A percentile compares a stretch with the other conserved stretches of the same genome.
Evolutionary conservation across 2,797 vertebrate genomes (phyloP).

Genomic region (Danio choprae): DNA sequence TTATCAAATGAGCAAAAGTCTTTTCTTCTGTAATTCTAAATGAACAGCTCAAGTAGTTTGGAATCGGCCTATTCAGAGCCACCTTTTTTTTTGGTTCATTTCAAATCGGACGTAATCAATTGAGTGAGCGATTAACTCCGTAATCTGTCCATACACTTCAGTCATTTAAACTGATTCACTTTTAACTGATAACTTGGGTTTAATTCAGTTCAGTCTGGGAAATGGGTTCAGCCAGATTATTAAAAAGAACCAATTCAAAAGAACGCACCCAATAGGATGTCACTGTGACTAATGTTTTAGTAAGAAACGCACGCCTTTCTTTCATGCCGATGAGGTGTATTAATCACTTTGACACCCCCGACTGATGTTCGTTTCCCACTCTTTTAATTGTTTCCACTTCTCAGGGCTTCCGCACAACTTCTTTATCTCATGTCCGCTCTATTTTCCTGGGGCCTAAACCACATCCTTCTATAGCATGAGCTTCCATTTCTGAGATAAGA

Average conservation of each 20-base stretch:
- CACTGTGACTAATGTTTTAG: constrained; percentile 38
- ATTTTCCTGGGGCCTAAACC: constrained; percentile 44
- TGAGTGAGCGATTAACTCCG: constrained; percentile 17
- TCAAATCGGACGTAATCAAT: background rate
- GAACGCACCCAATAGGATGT: constrained; percentile 58
- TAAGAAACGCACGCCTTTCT: constrained; percentile 40
- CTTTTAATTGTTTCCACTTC: constrained; percentile 82
- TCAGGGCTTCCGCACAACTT: constrained; percentile 70
- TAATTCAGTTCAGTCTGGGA: constrained; percentile 18
- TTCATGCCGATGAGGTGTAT: constrained; percentile 67
- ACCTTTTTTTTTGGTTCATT: background rate
- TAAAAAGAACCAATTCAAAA: constrained; percentile 60
- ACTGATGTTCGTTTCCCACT: constrained; percentile 77
- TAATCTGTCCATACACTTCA: constrained; percentile 22
- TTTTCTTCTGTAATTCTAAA: background rate
- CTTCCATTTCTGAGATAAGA: constrained; percentile 39
- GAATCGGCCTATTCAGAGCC: background rate
- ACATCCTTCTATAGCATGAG: constrained; percentile 53
- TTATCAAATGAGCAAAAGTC: background rate
- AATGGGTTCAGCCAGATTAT: constrained; percentile 29
- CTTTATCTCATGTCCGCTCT: constrained; percentile 73
- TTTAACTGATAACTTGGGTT: constrained; percentile 36
- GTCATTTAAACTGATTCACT: background rate
- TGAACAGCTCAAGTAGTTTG: background rate
- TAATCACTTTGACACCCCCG: constrained; percentile 74